phyloP scores from a whole-genome alignment of 2,888 invertebrate genomes.

The Germaria angustata region DNA sequence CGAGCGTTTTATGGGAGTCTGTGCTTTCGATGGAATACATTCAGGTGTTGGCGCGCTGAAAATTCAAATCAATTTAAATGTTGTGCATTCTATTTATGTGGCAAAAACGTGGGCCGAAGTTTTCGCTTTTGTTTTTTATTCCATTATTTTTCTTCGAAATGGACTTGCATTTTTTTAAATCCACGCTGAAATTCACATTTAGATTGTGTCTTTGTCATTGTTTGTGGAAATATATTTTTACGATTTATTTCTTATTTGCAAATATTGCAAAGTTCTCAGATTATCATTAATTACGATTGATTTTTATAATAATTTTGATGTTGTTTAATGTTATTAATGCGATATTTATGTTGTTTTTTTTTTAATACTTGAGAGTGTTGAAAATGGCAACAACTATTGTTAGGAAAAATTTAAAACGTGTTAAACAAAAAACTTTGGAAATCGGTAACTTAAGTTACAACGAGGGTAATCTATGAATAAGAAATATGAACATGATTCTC shows the following conservation, averaged over 20 bases:
- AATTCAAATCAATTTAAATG: slow-evolving; percentile 48
- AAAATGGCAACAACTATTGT: slow-evolving; percentile 11
- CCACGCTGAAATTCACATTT: slow-evolving; percentile 22
- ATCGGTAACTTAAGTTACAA: background rate
- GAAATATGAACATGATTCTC: too few relatives aligned
- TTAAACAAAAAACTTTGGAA: slow-evolving; percentile 51
- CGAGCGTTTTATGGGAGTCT: slow-evolving; percentile 41
- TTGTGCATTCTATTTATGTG: slow-evolving; percentile 25
- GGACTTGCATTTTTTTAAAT: slow-evolving; percentile 16
- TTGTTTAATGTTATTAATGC: slow-evolving; percentile 40
- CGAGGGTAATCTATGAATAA: background rate
- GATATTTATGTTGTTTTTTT: slow-evolving; percentile 7
- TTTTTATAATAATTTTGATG: slow-evolving; percentile 49
- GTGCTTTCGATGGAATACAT: slow-evolving; percentile 35
- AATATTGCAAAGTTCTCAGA: slow-evolving; percentile 48
- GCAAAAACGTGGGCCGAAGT: slow-evolving; percentile 45
- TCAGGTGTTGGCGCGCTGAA: slow-evolving; percentile 63
- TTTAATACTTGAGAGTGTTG: slow-evolving; percentile 18
- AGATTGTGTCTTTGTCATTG: slow-evolving; percentile 43
- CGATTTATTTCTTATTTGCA: background rate
- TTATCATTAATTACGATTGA: slow-evolving; percentile 66
- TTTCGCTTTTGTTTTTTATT: slow-evolving; percentile 13
- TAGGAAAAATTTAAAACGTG: slow-evolving; percentile 28
- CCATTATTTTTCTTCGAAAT: background rate
- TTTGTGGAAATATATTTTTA: slow-evolving; percentile 17